Evolutionary conservation across 2,113 vertebrate genomes (phyloP), one percentile per base, ranked within the genome.

Genomic region (Chaenogobius annularis): DNA sequence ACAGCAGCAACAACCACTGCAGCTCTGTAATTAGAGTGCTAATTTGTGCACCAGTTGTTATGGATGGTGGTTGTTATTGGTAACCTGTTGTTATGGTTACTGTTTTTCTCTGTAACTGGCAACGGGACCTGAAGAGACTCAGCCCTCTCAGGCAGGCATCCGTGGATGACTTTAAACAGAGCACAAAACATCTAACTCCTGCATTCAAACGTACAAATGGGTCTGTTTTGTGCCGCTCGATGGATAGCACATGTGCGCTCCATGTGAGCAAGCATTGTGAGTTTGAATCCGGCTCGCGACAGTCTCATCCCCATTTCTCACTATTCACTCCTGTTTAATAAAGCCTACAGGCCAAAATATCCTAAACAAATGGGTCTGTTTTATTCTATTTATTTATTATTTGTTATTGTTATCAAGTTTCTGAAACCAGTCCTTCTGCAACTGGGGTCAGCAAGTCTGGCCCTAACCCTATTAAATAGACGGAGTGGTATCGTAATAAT

Each of bases 21-120:
- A 80, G 73, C 87, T 82, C 88, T 90, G 85, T 90, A 91, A 91
- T 93, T 91, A 92, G 72, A 77, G 72, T 81, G 78, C 85, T 87
- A 67, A 83, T 89, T 78, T 83, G 84, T 87, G 84, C 82, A 66
- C 84, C 77, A 50, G 80, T 81, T 50, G 65, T 85, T 73, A 80
- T 67, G 82, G 87, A 76, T 81, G 86, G 82, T 80, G 73, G 90
- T 92, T 92, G 91, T 93, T 91, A 92, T 71, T 84, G 88, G 91
- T 91, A 92, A 93, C 93, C 90, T 91, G 93, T 94, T 87, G 93
- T 91, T 88, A 93, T 92, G 92, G 93, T 93, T 91, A 93, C 92
- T n/a, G 72, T 83, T 74, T 90, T 90, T 87, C 83, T 88, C 81
- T 78, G 83, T 79, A 69, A 80, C 78, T 72, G 72, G 82, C 83